Base-by-base conservation (phyloP, 2,797 vertebrate genomes). In the Melanotaenia parkinsoni region DNA sequence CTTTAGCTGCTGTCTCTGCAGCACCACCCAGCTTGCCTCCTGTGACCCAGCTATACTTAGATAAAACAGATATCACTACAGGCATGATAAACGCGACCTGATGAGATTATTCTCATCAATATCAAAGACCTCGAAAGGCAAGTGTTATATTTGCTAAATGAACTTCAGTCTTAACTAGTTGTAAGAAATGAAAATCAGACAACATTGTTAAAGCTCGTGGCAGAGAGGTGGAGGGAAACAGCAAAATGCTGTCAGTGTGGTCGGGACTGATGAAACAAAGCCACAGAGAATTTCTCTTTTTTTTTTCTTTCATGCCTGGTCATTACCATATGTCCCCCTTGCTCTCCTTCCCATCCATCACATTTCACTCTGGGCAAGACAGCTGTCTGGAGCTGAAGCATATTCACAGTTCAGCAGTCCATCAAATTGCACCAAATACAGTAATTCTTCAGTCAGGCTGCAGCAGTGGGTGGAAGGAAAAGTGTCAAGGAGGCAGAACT, bases 341-440 rank as follows among this genome's bases (percentile, higher is more conserved):
- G 88, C 85, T 88, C 87, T 76, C 69, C 68, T 67, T 73, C 79
- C 88, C 86, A 94, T 95, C 93, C 92, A 94, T 95, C 93, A 94
- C 86, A 82, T 91, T 91, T 89, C 85, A 91, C 88, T 93, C 82
- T 71, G 73, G 86, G 91, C 86, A 64, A 88, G 91, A 94, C 93
- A 93, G 92, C 92, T 94, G 91, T 91, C 91, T 81, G 69, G 62
- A 73, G 74, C 83, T 83, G 65, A 82, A 92, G 90, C 91, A 91
- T 91, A 93, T 93, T 94, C 93, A 94, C 92, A 93, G 92, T 91
- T 92, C 92, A 94, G 86, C 93, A 93, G 92, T 89, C 90, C 93
- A 92, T 94, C 93, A 94, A 93, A 94, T 92, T 93, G 87, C 85
- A 92, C 89, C 89, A 89, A 92, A 91, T 92, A 89, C 89, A 86